phyloP scores from a whole-genome alignment of 2,888 invertebrate species.

The Hartigia nigra region DNA sequence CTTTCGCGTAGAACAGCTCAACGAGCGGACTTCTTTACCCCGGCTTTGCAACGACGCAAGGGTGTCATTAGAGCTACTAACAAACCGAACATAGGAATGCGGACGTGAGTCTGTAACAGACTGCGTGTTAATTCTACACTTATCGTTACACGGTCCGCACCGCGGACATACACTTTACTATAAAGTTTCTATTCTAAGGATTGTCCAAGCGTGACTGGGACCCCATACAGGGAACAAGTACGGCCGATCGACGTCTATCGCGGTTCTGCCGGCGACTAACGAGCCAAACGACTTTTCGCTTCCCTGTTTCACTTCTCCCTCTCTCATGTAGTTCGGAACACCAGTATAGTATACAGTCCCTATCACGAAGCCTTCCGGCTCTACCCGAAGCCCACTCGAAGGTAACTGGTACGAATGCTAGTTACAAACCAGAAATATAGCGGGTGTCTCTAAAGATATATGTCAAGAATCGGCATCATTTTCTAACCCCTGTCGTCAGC shows the following conservation, averaged over 20 bases:
- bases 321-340: not conserved
- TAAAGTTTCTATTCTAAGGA: not conserved
- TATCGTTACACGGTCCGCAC: not conserved
- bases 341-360: not conserved
- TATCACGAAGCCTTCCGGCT: not conserved
- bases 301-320: not conserved
- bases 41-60: not conserved
- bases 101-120: slow-evolving; percentile 7
- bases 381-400: not conserved
- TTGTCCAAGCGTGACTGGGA: not conserved
- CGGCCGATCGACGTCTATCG: not conserved
- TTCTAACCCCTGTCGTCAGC: not conserved
- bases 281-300: not conserved
- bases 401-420: not conserved
- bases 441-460: not conserved
- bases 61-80: not conserved
- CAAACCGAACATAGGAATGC: slow-evolving; percentile 14
- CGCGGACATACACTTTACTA: not conserved
- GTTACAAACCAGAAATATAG: not conserved
- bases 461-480: not conserved
- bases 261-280: not conserved
- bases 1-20: not conserved
- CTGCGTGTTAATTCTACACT: not conserved
- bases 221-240: not conserved
- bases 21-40: not conserved